phyloP scores from a whole-genome alignment of 2,113 vertebrate genomes.

The Actinemys pallida region DNA sequence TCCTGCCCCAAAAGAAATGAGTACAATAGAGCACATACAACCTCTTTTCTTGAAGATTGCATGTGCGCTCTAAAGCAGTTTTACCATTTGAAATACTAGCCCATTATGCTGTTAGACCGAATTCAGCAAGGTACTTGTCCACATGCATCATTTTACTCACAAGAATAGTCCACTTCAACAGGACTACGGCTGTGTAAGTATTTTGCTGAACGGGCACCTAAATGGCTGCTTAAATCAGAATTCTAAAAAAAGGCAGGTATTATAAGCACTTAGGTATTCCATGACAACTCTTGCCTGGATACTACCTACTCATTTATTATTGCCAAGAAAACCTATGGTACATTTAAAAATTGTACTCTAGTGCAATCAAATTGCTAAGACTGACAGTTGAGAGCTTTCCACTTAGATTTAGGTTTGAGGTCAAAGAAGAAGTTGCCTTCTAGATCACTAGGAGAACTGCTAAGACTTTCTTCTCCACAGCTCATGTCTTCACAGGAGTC shows the following conservation, averaged over 20 bases:
- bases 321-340: constrained; percentile 69
- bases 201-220: constrained; percentile 17
- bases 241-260: constrained; percentile 37
- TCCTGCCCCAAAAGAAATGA: constrained; percentile 11
- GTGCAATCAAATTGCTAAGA: constrained; percentile 54
- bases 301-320: constrained; percentile 73
- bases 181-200: neutral
- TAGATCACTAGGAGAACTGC: constrained; percentile 87
- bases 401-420: constrained; percentile 78
- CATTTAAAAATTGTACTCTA: constrained; percentile 43
- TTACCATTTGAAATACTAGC: neutral
- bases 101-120: neutral
- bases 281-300: constrained; percentile 61
- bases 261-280: constrained; percentile 30
- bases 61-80: neutral
- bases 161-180: neutral
- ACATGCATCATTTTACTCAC: fast-evolving
- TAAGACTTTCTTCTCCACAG: constrained; percentile 92
- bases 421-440: constrained; percentile 90
- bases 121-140: neutral
- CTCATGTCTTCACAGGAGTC: constrained; percentile 95
- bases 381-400: constrained; percentile 71
- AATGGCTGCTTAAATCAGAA: neutral
- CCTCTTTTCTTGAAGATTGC: neutral
- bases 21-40: neutral